Evolutionary conservation across 2,888 invertebrate genomes (phyloP), one percentile per base, ranked within the genome.

Genomic region (Patella caerulea): DNA sequence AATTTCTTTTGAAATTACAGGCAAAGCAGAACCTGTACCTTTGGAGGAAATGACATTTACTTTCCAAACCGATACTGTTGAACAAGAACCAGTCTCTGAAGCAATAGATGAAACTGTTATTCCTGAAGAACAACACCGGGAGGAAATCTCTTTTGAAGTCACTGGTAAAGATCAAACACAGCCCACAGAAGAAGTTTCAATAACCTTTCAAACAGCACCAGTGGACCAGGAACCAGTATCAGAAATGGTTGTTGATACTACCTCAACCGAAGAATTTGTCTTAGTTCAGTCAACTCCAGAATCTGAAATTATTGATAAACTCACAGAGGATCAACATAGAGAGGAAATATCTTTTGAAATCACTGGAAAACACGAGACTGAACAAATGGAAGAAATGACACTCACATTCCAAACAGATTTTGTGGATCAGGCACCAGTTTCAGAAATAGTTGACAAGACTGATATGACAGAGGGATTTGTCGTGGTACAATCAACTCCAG

Each of bases 1-100:
- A 72, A 81, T 86, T 29, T 83, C 84, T 34, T 76, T 88, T 45
- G 82, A 86, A 69, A 74, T 87, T 11, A 79, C 83, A 72, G 83
- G 83, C 70, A 83, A 85, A 76, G 86, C 88, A 45, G 78, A 81
- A 65, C 65, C 65, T 11, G 12, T 24, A 65, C 65, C 65, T 65
- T 14, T 65, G 69, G 86, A 88, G 77, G 88, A 88, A 78, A 85
- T 88, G 53, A 83, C 87, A 72, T 80, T 90, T n/a, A 82, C 85
- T 71, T 79, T 90, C 75, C 84, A 86, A 76, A 79, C 84, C 24
- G 81, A 85, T 12, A 81, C 83, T 78, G 80, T 83, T 19, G 75
- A 83, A 78, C 80, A 82, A 59, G 80, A 82, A 15, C 80, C 80
- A 3, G 76, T 82, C 24, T 78, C 81, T 56, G 84, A 86, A 71